Evolutionary conservation across 2,797 vertebrate genomes (phyloP), one percentile per base, ranked within the genome.

Genomic region (Arrhamphus sclerolepis): DNA sequence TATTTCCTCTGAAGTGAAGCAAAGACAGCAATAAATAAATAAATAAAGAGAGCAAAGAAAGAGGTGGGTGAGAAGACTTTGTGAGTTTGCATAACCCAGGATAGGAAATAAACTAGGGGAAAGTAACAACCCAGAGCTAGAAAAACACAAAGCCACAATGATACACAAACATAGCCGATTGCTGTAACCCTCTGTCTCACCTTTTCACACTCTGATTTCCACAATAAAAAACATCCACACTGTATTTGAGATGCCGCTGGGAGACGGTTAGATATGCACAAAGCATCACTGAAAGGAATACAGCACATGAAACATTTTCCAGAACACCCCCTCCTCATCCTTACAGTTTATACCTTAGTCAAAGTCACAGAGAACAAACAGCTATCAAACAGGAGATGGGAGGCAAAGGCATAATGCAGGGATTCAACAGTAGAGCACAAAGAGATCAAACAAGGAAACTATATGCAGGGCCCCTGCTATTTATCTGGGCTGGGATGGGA

Each of bases 1-100:
- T 88, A 72, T 88, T 92, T 89, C 81, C 82, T 77, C 72, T 85
- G 83, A 88, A 85, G 78, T 75, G 44, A 83, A 87, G 74, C 60
- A 63, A 62, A 87, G 78, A 77, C 56, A 60, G 57, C 16, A 72
- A 63, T 56, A 38, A 51, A 20, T 53, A 31, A 43, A 44, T 59
- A 68, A 67, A 14, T 7, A 56, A 46, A 60, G 46, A 62, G 51
- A 54, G 48, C 29, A 42, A 61, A 47, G 43, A 61, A 52, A 64
- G 69, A 50, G 49, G 53, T 67, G 60, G 64, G 54, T 62, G 61
- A 55, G 55, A 44, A 57, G 65, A 53, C 54, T 80, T 72, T 84
- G 7, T 61, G 48, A 67, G 48, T 66, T 67, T 78, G 64, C 21
- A 16, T 66, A 71, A 74, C 81, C 62, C 41, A 49, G 74, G 61